Evolutionary conservation across 2,113 vertebrate genomes (phyloP), one percentile per base, ranked within the genome.

Genomic region (Fregetta grallaria): DNA sequence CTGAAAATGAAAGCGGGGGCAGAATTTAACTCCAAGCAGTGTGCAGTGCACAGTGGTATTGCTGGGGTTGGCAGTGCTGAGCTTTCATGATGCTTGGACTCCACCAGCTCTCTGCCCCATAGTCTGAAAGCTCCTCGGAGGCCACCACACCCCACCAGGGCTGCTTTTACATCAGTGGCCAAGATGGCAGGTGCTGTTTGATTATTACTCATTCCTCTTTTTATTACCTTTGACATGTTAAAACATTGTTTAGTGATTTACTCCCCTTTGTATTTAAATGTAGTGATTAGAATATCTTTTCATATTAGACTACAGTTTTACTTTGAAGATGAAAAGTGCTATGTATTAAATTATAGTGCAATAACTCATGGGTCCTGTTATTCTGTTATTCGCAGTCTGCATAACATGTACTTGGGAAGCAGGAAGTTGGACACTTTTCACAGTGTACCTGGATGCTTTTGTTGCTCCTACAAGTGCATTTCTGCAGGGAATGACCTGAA

Each of bases 191-290:
- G 47, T 88, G 59, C 47, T 63, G 19, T 68, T 81, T 86, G 73
- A 91, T 92, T 70, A 73, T 82, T 89, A 47, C 14, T 82, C 17
- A 42, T 92, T 92, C 17, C 3, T 42, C 87, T 71, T 84, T 90
- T 82, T 74, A 65, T 93, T 87, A 49, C 45, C 36, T 79, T 87
- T 67, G 67, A 74, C 72, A 61, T 3, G 7, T 58, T 62, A 75
- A 93, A 95, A 85, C 80, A 56, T 50, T 82, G 19, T 89, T 96
- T 86, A 85, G 25, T 83, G 67, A 80, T 96, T 96, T 86, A 86
- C 47, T 92, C 10, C 44, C 47, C 55, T 89, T 88, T 86, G 29
- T 87, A 88, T 94, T 94, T 92, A 86, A 96, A 88, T 66, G 44
- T 26, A 83, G 47, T 63, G 84, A 86, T 96, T 83, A 84, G 59